phyloP scores from a whole-genome alignment of 2,113 vertebrate genomes.

The Salvelinus sp. region DNA sequence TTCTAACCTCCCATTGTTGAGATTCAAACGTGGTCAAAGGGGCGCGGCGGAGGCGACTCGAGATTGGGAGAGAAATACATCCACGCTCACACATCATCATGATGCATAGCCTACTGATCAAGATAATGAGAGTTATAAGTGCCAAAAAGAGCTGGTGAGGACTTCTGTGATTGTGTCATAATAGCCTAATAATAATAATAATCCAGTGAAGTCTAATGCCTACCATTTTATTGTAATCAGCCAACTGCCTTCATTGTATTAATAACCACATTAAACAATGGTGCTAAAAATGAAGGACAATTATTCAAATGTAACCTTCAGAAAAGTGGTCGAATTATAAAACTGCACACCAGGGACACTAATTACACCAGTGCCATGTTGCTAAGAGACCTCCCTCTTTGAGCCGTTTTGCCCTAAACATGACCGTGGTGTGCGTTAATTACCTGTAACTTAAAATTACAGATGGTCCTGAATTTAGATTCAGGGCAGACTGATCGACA shows the following conservation, averaged over 20 bases:
- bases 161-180: no score
- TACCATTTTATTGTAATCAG: background rate
- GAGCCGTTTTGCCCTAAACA: constrained; percentile 71
- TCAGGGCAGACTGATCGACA: constrained; percentile 55
- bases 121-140: constrained; percentile 27
- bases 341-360: constrained; percentile 59
- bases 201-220: no score
- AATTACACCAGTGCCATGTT: constrained; percentile 69
- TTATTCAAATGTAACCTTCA: constrained; percentile 71
- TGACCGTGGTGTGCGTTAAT: constrained; percentile 68
- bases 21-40: constrained; percentile 75
- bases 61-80: constrained; percentile 36
- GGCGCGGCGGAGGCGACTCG: constrained; percentile 67
- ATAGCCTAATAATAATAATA: background rate
- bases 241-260: constrained; percentile 49
- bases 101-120: constrained; percentile 45
- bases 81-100: constrained; percentile 22
- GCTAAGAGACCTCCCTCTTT: constrained; percentile 66
- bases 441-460: constrained; percentile 67
- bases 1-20: constrained; percentile 67
- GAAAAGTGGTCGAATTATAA: constrained; percentile 60
- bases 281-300: constrained; percentile 53
- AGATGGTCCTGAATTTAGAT: constrained; percentile 68
- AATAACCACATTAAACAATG: constrained; percentile 57
- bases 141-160: no score